Conservation (phyloP, 2,113 vertebrate genomes). For the Siniperca chuatsi region DNA sequence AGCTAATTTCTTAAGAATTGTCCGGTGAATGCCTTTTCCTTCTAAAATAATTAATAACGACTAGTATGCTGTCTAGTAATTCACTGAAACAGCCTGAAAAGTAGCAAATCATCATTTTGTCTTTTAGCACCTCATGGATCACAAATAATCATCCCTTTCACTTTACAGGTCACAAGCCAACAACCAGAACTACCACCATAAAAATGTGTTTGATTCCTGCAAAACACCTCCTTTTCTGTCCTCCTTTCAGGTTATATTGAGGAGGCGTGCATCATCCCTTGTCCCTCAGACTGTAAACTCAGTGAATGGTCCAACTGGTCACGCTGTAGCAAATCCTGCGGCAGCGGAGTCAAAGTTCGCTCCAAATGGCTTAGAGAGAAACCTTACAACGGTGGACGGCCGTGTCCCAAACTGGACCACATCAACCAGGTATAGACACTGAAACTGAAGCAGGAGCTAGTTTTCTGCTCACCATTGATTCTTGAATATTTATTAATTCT, state of each 20-base stretch:
- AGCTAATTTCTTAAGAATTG: slow-evolving; percentile 20
- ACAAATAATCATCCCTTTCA: background rate
- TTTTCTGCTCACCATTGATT: background rate
- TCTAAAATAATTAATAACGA: slow-evolving; percentile 25
- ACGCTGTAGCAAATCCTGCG: slow-evolving; percentile 97
- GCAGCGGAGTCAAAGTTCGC: slow-evolving; percentile 97
- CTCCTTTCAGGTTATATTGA: slow-evolving; percentile 91
- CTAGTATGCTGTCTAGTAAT: background rate
- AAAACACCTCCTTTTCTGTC: background rate
- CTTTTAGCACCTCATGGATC: background rate
- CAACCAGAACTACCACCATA: background rate
- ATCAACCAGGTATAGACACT: slow-evolving; percentile 91
- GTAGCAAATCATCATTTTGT: background rate
- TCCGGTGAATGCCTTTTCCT: slow-evolving; percentile 4
- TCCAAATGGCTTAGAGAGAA: slow-evolving; percentile 98
- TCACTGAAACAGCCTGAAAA: slow-evolving; percentile 16
- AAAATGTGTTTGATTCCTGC: background rate
- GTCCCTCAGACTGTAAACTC: slow-evolving; percentile 97
- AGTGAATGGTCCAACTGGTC: slow-evolving; percentile 99
- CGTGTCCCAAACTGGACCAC: slow-evolving; percentile 97
- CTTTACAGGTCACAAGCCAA: background rate
- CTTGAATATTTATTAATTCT: slow-evolving; percentile 41
- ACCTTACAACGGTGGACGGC: slow-evolving; percentile 96
- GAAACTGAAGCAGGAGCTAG: background rate
- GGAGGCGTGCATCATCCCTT: slow-evolving; percentile 97